Conservation (phyloP, 2,888 invertebrate genomes). For the Heliconius hortense region DNA sequence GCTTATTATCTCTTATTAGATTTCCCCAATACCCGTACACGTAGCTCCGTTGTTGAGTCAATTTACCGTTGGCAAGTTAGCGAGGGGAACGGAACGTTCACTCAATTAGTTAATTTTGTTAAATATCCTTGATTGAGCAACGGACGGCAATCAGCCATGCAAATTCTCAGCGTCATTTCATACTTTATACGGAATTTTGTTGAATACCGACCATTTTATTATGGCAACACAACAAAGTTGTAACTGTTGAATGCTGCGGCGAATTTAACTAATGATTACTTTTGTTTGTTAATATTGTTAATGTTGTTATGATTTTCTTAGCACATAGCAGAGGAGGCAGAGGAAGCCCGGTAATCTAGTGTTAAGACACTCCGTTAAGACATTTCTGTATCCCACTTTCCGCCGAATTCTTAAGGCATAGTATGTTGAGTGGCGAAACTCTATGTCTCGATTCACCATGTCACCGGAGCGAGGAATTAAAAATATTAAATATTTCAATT, state of each 20-base stretch:
- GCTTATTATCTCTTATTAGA: conserved; percentile 68
- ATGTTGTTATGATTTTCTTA: neutral
- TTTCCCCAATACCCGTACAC: conserved; percentile 66
- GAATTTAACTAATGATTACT: conserved; percentile 21
- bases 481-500: no score
- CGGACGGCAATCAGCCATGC: conserved; percentile 81
- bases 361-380: no score
- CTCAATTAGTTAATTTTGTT: conserved; percentile 82
- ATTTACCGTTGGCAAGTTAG: conserved; percentile 59
- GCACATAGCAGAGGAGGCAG: no score
- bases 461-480: no score
- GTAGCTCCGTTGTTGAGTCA: conserved; percentile 65
- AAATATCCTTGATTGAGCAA: conserved; percentile 81
- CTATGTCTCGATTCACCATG: no score
- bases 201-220: conserved; percentile 31
- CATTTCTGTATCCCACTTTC: no score
- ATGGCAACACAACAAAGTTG: conserved; percentile 15
- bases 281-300: neutral
- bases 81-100: conserved; percentile 61
- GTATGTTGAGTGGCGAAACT: no score
- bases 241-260: conserved; percentile 11
- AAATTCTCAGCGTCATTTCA: conserved; percentile 62
- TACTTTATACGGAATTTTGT: conserved; percentile 47
- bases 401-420: no score
- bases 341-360: no score